These are phyloP conservation scores for Pterocles gutturalis DNA, from an alignment of 2,113 vertebrate genomes.

Conservation along the genomic window DNA sequence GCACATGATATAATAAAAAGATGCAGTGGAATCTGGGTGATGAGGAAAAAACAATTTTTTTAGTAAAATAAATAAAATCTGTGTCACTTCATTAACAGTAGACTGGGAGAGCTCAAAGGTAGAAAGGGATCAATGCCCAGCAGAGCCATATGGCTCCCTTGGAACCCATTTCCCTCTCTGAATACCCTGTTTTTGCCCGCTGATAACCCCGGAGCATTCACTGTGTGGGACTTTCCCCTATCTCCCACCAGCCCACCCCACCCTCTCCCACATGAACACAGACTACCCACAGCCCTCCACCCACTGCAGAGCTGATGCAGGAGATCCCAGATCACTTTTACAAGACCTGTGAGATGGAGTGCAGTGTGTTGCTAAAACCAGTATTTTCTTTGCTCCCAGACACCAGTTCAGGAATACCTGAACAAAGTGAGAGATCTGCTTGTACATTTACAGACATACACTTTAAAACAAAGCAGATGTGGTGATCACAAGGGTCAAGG, in stretches of 20 bases:
- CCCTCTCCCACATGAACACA: not conserved
- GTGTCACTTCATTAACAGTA: not conserved
- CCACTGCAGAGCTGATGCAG: not conserved
- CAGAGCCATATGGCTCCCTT: not conserved
- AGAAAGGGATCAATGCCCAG: not conserved
- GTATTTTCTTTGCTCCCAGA: not conserved
- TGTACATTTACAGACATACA: not conserved
- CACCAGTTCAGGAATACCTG: not conserved
- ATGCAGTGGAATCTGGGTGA: not conserved
- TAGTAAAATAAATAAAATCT: not conserved
- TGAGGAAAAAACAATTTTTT: not conserved
- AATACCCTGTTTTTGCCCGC: not conserved
- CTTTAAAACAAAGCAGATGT: not conserved
- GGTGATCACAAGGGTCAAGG: rapidly evolving
- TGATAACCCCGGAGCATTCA: not conserved
- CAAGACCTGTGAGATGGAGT: not conserved
- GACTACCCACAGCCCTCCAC: not conserved
- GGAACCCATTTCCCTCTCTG: not conserved
- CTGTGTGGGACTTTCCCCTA: not conserved
- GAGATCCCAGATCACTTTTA: not conserved
- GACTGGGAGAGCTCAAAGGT: not conserved
- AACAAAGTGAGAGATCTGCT: not conserved
- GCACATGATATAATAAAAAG: not conserved
- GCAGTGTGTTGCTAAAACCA: not conserved
- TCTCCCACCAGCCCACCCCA: not conserved